These are phyloP conservation scores for Himalopsyche tibetana DNA, from an alignment of 2,888 invertebrate genomes.

Conservation along the genomic window DNA sequence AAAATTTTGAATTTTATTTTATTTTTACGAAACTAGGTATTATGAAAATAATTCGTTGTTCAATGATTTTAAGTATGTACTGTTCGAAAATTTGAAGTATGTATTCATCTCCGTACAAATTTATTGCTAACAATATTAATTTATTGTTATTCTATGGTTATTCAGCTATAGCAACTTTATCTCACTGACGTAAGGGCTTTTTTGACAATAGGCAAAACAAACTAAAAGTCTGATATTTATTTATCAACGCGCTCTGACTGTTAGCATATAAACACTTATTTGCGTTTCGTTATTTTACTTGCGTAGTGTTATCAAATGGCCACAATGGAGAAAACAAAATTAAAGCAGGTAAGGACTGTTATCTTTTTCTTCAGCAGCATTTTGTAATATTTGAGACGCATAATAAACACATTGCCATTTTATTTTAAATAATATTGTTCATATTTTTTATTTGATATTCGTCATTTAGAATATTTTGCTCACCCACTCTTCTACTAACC, in stretches of 20 bases:
- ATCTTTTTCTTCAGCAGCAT: not conserved
- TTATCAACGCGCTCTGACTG: not conserved
- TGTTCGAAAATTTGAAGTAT: too few species aligned
- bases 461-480: too few species aligned
- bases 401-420: not conserved
- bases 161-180: not conserved
- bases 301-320: slow-evolving; percentile 53
- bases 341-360: slow-evolving; percentile 54
- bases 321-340: slow-evolving; percentile 61
- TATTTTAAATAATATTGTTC: not conserved
- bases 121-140: too few species aligned
- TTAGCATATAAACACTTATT: slow-evolving; percentile 19
- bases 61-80: too few species aligned
- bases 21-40: too few species aligned
- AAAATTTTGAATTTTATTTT: too few species aligned
- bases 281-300: not conserved
- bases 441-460: too few species aligned
- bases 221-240: not conserved
- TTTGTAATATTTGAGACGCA: not conserved
- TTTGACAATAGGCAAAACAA: slow-evolving; percentile 16
- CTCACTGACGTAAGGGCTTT: not conserved
- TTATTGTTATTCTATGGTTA: too few species aligned
- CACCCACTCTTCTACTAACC: too few species aligned
- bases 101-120: too few species aligned
- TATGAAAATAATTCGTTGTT: too few species aligned